Conservation (phyloP, 2,797 vertebrate species). For the Propithecus deckenii region DNA sequence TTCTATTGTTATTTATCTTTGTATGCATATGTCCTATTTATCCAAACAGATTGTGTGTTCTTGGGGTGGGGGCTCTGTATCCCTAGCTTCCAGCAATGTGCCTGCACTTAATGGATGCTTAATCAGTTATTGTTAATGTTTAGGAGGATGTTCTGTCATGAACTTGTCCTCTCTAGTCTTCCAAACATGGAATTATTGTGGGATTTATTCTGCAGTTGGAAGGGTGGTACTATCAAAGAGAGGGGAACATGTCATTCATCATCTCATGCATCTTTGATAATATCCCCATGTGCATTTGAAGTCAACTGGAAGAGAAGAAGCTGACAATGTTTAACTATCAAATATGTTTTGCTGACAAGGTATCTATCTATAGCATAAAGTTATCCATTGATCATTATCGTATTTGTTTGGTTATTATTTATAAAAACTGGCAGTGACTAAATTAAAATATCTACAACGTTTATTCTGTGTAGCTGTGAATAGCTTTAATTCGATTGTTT, state of each 20-base stretch:
- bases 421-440: not conserved
- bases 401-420: not conserved
- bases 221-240: not conserved
- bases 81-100: not conserved
- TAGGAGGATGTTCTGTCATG: not conserved
- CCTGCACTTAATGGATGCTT: not conserved
- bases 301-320: not conserved
- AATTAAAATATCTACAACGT: not conserved
- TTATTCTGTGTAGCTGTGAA: not conserved
- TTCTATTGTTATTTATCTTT: conserved; percentile 64
- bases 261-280: not conserved
- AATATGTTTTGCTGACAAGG: not conserved
- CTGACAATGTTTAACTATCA: not conserved
- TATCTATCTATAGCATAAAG: not conserved
- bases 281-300: not conserved
- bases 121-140: conserved; percentile 31
- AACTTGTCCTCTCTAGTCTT: not conserved
- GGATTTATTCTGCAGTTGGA: conserved; percentile 7
- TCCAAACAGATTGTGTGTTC: conserved; percentile 43
- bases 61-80: not conserved
- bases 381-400: not conserved
- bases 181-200: not conserved
- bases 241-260: not conserved
- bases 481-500: not conserved
- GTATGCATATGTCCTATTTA: conserved; percentile 37